Base-by-base conservation (phyloP, 2,888 invertebrate genomes). In the Amphimallon solstitiale region DNA sequence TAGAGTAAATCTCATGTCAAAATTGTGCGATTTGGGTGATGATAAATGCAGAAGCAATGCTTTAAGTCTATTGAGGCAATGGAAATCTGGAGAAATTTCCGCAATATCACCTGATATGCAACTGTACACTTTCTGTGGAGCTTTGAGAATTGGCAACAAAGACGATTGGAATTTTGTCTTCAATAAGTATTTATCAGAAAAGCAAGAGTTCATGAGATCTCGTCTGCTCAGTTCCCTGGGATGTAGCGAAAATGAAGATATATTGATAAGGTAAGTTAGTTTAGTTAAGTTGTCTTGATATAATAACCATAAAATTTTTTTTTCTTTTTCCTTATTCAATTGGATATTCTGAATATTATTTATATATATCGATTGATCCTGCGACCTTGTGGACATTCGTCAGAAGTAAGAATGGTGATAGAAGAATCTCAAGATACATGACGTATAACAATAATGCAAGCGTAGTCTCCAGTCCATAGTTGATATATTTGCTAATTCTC, bases 1-100 rank as follows among this genome's bases (percentile, higher is more conserved):
- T 4, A 63, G 63, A 51, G 63, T 63, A 21, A 34, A 12, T 19
- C 51, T 63, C 7, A 51, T 63, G 38, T 51, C 35, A 5, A 14
- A 15, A 17, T 19, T 51, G 2, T 63, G 63, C 21, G 19, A 63
- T 23, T 19, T 63, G 34, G 49, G 38, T 21, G 51, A 35, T 17
- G 19, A 6, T 7, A 29, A 51, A 14, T 63, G 63, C 51, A 19
- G 19, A 38, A 10, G 10, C 6, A 38, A 12, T 29, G 35, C 63
- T 35, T 23, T 63, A 21, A 23, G 2, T 14, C 21, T 17, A n/a
- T 37, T 63, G 37, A 29, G 51, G 7, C n/a, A 9, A 6, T 63
- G 49, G 49, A 49, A 19, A 51, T 12, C 17, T 12, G 14, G 23
- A 12, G 17, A 46, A 5, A 23, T 29, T 17, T 19, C 29, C 7